Base-by-base conservation (phyloP, 2,113 vertebrate species). In the Geococcyx californianus region DNA sequence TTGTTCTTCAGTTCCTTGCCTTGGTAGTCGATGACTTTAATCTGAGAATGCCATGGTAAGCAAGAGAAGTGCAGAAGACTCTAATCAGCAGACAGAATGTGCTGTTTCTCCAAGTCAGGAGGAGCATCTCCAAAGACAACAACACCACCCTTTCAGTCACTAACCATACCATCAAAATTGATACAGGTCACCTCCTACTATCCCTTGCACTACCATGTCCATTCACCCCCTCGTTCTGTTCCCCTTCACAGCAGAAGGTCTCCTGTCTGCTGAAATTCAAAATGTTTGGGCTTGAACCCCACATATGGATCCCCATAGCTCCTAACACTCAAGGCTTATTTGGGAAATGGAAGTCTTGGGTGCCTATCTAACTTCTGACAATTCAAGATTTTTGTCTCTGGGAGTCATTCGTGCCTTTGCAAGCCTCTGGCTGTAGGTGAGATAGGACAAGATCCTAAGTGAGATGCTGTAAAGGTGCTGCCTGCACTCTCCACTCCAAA, bases 1-100 rank as follows among this genome's bases (percentile, higher is more conserved):
- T 67, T 94, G 31, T 89, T 17, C 67, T 84, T 87, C 72, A 92
- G 17, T 47, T 58, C 44, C 49, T 96, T 91, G 79, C 97, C 96
- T 89, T 84, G 80, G 73, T 95, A 84, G 90, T 95, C 11, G 0
- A 90, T 19, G 10, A 96, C 90, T 92, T 87, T 96, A 66, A 97
- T 82, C 96, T 97, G 88, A 88, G 19, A 68, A 78, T 13, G 77
- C 40, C 3, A 1, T 13, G 18, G 17, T 24, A 8, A 94, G 16
- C 45, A 70, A 75, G 42, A 88, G 64, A 95, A 86, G 25, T 7
- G 12, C 47, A 86, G 28, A 90, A 84, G 9, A 63, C 15, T 67
- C 42, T 54, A 18, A 68, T 88, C 14, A 93, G 52, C 1, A 0
- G 13, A 47, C 13, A 67, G 34, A 88, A 86, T 40, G 28, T 74